Evolutionary conservation across 1,140 invertebrate species (phyloP).

Genomic region (Adoxophyes honmai): DNA sequence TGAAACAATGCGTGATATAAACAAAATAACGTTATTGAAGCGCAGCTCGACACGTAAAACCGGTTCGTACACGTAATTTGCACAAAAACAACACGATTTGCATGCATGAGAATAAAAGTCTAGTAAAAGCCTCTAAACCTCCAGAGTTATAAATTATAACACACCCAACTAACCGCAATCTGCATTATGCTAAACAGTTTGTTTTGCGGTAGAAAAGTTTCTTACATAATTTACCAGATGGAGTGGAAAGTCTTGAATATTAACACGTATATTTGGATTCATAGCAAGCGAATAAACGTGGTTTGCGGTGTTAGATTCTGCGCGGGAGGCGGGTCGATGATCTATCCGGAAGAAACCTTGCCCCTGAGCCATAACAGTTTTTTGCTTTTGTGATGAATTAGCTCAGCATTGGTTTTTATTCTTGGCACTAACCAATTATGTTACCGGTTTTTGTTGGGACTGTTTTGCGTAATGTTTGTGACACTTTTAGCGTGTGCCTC

Average conservation of each 20-base stretch:
- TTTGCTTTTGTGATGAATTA: not conserved
- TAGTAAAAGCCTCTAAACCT: too few species aligned
- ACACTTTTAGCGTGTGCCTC: too few species aligned
- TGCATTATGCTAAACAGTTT: constrained; percentile 3
- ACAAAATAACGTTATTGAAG: too few species aligned
- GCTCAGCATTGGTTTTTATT: not conserved
- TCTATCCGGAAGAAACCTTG: not conserved
- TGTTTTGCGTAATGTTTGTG: not conserved
- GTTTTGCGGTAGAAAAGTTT: constrained; percentile 2
- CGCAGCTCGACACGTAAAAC: too few species aligned
- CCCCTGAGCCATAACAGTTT: not conserved
- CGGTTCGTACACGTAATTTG: too few species aligned
- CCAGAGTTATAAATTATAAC: not conserved
- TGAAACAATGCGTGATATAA: too few species aligned
- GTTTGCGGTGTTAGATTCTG: not conserved
- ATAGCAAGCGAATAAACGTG: too few species aligned
- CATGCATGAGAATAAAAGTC: too few species aligned
- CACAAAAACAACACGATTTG: too few species aligned
- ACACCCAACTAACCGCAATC: not conserved
- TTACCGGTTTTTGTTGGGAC: not conserved
- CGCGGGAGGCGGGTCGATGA: not conserved
- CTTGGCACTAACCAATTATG: not conserved
- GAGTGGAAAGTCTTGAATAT: not conserved
- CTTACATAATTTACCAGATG: not conserved
- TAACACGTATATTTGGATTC: not conserved